phyloP scores from a whole-genome alignment of 2,113 vertebrate species.

The Pitta sordida region DNA sequence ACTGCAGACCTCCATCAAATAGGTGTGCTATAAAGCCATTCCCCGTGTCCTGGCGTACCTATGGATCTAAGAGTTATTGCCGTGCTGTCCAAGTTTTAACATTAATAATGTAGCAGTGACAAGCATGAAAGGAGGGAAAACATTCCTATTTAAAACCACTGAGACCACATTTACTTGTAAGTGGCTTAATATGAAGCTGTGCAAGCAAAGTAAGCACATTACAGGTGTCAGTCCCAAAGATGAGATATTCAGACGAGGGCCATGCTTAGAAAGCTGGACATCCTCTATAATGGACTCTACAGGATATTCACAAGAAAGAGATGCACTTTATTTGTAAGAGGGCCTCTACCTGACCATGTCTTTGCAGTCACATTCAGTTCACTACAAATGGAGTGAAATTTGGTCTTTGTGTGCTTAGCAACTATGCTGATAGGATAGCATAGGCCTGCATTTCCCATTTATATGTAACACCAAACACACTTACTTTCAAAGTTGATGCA shows the following conservation, averaged over 20 bases:
- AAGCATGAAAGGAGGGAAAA: background rate
- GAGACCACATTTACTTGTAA: background rate
- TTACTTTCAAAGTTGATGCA: background rate
- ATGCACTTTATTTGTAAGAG: background rate
- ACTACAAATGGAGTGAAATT: background rate
- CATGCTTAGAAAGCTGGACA: background rate
- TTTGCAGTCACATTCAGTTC: background rate
- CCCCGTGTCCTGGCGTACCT: background rate
- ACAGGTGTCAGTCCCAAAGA: background rate
- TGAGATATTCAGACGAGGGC: background rate
- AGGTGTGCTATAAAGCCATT: background rate
- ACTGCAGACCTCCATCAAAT: background rate
- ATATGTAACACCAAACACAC: fast-evolving
- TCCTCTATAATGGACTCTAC: background rate
- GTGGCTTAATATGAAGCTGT: background rate
- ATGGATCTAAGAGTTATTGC: background rate
- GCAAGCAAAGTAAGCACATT: background rate
- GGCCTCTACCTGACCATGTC: background rate
- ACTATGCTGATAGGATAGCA: background rate
- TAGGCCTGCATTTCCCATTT: background rate
- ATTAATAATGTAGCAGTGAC: background rate
- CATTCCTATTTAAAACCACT: background rate
- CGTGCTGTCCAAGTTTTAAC: background rate
- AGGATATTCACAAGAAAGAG: background rate
- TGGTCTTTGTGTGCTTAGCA: background rate